phyloP scores from a whole-genome alignment of 2,797 vertebrate genomes.

The Sebastes trivittatus region DNA sequence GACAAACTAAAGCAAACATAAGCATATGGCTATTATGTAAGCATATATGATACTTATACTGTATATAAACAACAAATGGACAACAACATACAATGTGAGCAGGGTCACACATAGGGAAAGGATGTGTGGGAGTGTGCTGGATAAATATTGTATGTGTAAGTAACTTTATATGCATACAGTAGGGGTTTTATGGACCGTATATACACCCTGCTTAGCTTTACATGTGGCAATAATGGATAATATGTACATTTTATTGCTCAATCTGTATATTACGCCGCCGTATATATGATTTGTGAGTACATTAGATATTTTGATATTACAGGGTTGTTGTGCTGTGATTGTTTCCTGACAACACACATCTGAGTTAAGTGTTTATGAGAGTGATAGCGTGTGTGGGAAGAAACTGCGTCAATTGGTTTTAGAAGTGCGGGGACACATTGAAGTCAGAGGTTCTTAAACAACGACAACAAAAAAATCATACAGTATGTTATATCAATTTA shows the following conservation, averaged over 20 bases:
- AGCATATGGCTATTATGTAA: not conserved
- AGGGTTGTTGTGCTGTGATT: not conserved
- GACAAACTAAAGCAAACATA: not conserved
- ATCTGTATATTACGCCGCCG: not conserved
- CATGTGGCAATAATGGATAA: not conserved
- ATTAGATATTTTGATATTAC: not conserved
- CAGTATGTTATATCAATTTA: not conserved
- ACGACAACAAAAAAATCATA: not conserved
- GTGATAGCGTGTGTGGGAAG: not conserved
- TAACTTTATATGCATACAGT: slow-evolving; percentile 8
- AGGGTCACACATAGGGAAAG: not conserved
- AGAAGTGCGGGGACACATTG: not conserved
- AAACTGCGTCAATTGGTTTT: not conserved
- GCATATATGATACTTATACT: not conserved
- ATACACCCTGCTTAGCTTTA: not conserved
- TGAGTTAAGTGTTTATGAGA: not conserved
- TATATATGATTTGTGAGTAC: not conserved
- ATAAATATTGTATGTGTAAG: slow-evolving; percentile 8
- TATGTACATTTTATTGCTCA: not conserved
- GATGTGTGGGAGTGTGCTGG: slow-evolving; percentile 11
- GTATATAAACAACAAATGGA: not conserved
- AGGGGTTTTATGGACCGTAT: not conserved
- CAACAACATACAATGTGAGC: not conserved
- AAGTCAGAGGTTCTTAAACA: not conserved
- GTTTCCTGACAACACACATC: not conserved